These are phyloP conservation scores for Orientallactaga sibirica DNA, from an alignment of 2,797 vertebrate species.

Conservation along the genomic window DNA sequence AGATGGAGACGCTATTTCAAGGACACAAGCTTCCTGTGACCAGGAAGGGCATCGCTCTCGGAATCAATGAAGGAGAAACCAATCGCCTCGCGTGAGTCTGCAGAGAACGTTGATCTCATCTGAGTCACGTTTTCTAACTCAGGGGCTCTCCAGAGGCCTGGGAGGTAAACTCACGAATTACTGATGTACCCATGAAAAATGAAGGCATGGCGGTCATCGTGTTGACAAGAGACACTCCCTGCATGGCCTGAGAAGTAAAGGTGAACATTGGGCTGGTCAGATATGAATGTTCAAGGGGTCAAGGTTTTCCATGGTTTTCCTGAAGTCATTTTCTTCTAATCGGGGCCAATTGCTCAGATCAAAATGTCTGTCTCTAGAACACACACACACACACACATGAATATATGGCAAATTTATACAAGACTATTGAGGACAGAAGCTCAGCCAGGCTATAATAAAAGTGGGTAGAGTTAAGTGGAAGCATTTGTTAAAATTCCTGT, in stretches of 20 bases:
- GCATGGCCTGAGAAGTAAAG: background rate
- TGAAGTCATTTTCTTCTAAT: background rate
- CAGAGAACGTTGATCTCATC: background rate
- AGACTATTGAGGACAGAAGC: background rate
- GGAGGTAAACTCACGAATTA: background rate
- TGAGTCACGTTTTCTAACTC: background rate
- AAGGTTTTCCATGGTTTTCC: background rate
- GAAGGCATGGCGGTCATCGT: background rate
- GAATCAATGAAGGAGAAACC: constrained; percentile 55
- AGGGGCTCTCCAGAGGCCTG: background rate
- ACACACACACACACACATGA: background rate
- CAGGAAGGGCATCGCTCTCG: constrained; percentile 11
- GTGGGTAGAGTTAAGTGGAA: background rate
- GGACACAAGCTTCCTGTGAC: background rate
- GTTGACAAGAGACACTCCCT: background rate
- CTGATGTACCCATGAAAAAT: background rate
- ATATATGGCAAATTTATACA: background rate
- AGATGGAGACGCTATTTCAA: constrained; percentile 41
- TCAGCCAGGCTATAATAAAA: background rate
- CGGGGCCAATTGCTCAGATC: background rate
- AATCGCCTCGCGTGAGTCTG: background rate
- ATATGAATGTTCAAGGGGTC: background rate
- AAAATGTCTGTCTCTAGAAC: background rate
- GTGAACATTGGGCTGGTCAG: background rate
- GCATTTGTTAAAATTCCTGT: background rate